Evolutionary conservation across 2,888 invertebrate species (phyloP).

Genomic region (Marronus borbonicus): DNA sequence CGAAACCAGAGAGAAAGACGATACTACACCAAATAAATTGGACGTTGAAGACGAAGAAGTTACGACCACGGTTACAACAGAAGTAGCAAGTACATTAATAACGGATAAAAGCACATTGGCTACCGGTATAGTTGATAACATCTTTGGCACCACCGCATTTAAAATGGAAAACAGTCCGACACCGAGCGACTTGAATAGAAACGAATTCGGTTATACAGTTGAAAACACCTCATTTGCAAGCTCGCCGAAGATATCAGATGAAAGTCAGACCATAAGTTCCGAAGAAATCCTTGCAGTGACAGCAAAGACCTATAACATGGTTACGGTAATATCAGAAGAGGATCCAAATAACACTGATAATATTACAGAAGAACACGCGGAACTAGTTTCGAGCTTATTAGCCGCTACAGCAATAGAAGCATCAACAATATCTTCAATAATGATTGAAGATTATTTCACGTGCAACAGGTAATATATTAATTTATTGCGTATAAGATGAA

Average conservation of each 20-base stretch:
- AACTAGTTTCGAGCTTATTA: not conserved
- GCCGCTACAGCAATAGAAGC: not conserved
- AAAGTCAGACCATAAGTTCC: constrained; percentile 54
- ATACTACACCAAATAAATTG: constrained; percentile 44
- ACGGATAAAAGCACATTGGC: constrained; percentile 23
- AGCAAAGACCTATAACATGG: constrained; percentile 4
- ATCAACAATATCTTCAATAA: not conserved
- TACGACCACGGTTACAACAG: constrained; percentile 36
- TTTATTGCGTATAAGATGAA: no score
- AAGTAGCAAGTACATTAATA: constrained; percentile 49
- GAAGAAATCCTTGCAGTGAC: constrained; percentile 41
- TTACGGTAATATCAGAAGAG: not conserved
- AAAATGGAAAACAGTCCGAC: constrained; percentile 54
- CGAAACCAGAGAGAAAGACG: constrained; percentile 22
- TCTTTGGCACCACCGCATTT: constrained; percentile 51
- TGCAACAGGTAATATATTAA: constrained; percentile 32
- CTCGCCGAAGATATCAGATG: constrained; percentile 54
- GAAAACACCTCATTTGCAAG: constrained; percentile 55
- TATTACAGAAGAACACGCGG: not conserved
- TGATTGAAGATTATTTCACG: constrained; percentile 35
- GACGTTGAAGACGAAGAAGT: constrained; percentile 27
- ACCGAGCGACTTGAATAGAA: constrained; percentile 52
- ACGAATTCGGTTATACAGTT: constrained; percentile 49
- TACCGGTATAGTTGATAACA: constrained; percentile 39
- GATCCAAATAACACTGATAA: not conserved